Evolutionary conservation across 1,140 invertebrate species (phyloP).

Genomic region (Ceratina calcarata): DNA sequence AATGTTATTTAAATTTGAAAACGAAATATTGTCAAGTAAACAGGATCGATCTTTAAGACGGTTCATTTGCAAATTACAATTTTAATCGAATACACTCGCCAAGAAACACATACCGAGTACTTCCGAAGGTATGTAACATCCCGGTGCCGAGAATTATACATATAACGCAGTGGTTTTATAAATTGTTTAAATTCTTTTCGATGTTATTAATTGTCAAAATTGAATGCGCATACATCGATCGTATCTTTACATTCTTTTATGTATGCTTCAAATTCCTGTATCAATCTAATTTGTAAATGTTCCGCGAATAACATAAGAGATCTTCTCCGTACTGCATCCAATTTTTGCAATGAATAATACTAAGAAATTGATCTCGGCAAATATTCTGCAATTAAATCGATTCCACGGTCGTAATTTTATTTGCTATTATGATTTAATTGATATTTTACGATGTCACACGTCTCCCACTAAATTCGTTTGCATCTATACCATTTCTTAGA

Average conservation of each 20-base stretch:
- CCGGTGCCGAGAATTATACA: conserved; percentile 21
- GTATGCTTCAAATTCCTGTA: no score
- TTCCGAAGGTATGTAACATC: conserved; percentile 43
- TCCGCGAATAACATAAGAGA: no score
- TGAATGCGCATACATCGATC: conserved; percentile 11
- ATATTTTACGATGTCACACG: conserved; percentile 28
- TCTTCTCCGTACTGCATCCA: background rate
- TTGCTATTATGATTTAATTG: background rate
- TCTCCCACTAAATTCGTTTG: conserved; percentile 18
- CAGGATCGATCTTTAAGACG: conserved; percentile 18
- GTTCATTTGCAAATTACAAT: conserved; percentile 27
- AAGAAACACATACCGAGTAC: conserved; percentile 31
- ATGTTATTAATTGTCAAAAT: conserved; percentile 25
- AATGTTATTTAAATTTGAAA: conserved; percentile 27
- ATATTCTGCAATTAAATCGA: background rate
- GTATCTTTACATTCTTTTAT: background rate
- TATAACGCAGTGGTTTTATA: background rate
- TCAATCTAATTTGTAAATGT: no score
- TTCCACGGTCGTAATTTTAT: no score
- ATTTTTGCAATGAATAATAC: conserved; percentile 24
- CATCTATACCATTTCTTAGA: background rate
- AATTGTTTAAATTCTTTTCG: conserved; percentile 5
- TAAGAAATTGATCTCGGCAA: background rate
- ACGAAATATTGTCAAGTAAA: conserved; percentile 1
- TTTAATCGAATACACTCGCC: conserved; percentile 29